These are phyloP conservation scores for Petrocephalus microphthalmus DNA, from an alignment of 2,113 vertebrate species.

Conservation along the genomic window DNA sequence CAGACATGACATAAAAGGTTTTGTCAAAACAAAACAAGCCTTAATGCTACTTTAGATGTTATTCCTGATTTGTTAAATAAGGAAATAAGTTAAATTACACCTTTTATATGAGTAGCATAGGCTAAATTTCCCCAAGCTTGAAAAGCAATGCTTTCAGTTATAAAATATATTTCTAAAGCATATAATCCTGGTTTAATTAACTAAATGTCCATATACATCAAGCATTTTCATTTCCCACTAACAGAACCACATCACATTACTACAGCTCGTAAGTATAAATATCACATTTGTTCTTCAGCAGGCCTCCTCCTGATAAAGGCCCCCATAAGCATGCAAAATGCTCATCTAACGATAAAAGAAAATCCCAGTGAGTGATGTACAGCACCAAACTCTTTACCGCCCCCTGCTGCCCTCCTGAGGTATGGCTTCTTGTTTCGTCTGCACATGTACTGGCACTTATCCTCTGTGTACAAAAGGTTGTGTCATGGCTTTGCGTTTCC, in stretches of 20 bases:
- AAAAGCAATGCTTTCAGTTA: slow-evolving; percentile 1
- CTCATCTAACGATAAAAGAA: not conserved
- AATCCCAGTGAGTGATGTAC: not conserved
- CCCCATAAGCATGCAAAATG: not conserved
- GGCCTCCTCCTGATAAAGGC: not conserved
- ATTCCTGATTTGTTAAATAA: slow-evolving; percentile 8
- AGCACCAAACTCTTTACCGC: not conserved
- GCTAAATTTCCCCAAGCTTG: not conserved
- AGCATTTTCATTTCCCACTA: not conserved
- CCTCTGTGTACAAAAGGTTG: slow-evolving; percentile 3
- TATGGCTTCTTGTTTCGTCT: slow-evolving; percentile 21
- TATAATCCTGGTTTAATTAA: not conserved
- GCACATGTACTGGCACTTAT: slow-evolving; percentile 16
- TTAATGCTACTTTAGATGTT: not conserved
- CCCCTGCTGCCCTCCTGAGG: slow-evolving; percentile 2
- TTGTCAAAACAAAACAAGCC: not conserved
- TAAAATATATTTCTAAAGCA: not conserved
- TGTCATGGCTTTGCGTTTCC: slow-evolving; percentile 17
- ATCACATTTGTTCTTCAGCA: not conserved
- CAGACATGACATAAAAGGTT: not conserved
- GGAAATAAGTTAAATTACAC: not conserved
- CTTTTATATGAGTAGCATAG: not conserved
- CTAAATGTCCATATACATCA: not conserved
- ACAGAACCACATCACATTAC: slow-evolving; percentile 4
- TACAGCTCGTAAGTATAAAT: slow-evolving; percentile 1